Conservation (phyloP, 1,140 invertebrate genomes). For the Ladona fulva region DNA sequence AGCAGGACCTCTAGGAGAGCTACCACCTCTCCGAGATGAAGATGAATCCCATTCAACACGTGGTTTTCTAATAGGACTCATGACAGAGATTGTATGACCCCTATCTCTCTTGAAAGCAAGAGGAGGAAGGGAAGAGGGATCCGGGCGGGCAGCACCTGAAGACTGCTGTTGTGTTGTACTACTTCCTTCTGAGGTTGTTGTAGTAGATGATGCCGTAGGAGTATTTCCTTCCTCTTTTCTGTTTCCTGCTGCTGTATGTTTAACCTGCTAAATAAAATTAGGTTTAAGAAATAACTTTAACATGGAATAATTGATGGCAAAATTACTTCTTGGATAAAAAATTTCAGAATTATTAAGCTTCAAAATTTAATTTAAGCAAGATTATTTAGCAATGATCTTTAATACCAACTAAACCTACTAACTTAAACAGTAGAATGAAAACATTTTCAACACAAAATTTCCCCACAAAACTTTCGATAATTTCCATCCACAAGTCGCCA, state of each 20-base stretch:
- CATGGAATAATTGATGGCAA: too few relatives aligned
- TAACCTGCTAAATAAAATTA: not conserved
- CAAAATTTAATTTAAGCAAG: too few relatives aligned
- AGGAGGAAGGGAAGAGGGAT: conserved; percentile 33
- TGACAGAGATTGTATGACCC: conserved; percentile 77
- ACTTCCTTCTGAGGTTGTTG: not conserved
- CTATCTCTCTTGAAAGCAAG: conserved; percentile 56
- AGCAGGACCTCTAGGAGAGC: not conserved
- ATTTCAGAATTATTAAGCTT: too few relatives aligned
- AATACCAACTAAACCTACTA: too few relatives aligned
- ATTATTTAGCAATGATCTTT: too few relatives aligned
- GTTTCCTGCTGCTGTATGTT: not conserved
- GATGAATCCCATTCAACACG: conserved; percentile 27
- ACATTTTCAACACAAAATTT: too few relatives aligned
- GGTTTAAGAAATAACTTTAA: too few relatives aligned
- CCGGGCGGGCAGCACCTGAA: conserved; percentile 17
- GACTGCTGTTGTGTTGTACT: not conserved
- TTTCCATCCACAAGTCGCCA: too few relatives aligned
- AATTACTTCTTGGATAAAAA: too few relatives aligned
- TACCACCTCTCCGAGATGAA: conserved; percentile 2
- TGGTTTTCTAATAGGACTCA: conserved; percentile 55
- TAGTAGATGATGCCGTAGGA: not conserved
- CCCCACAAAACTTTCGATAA: too few relatives aligned
- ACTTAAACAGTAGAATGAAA: too few relatives aligned
- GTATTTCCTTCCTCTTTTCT: not conserved